Evolutionary conservation across 2,113 vertebrate species (phyloP).

Genomic region (Chloebia gouldiae): DNA sequence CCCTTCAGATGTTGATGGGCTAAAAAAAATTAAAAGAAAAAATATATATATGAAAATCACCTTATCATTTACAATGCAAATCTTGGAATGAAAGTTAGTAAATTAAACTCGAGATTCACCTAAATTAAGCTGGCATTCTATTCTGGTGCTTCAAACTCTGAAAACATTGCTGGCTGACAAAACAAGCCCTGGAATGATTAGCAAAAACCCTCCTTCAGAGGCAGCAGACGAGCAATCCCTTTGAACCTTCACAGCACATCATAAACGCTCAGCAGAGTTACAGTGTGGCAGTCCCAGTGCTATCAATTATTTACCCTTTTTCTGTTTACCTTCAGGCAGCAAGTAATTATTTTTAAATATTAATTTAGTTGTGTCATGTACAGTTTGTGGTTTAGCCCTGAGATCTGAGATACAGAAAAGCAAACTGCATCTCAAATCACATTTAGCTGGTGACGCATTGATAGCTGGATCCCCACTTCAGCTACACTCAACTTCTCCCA

Average conservation of each 20-base stretch:
- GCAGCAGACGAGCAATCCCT: constrained; percentile 46
- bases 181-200: constrained; percentile 57
- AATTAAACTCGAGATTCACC: constrained; percentile 55
- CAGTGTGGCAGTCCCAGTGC: constrained; percentile 64
- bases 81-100: constrained; percentile 47
- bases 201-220: constrained; percentile 51
- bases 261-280: constrained; percentile 61
- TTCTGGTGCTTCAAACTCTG: constrained; percentile 52
- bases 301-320: constrained; percentile 87
- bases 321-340: constrained; percentile 83
- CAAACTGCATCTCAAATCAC: constrained; percentile 62
- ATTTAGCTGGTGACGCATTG: neutral
- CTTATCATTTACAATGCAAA: constrained; percentile 68
- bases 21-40: neutral
- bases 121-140: constrained; percentile 64
- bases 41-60: constrained; percentile 12
- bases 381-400: constrained; percentile 68
- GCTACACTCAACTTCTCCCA: neutral
- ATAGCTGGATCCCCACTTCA: neutral
- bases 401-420: constrained; percentile 61
- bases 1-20: constrained; percentile 52
- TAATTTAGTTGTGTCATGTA: constrained; percentile 86
- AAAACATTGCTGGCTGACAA: constrained; percentile 52
- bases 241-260: constrained; percentile 64
- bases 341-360: constrained; percentile 90